Evolutionary conservation across 2,113 vertebrate species (phyloP), one percentile per base, ranked within the genome.

Genomic region (Cnemophilus loriae): DNA sequence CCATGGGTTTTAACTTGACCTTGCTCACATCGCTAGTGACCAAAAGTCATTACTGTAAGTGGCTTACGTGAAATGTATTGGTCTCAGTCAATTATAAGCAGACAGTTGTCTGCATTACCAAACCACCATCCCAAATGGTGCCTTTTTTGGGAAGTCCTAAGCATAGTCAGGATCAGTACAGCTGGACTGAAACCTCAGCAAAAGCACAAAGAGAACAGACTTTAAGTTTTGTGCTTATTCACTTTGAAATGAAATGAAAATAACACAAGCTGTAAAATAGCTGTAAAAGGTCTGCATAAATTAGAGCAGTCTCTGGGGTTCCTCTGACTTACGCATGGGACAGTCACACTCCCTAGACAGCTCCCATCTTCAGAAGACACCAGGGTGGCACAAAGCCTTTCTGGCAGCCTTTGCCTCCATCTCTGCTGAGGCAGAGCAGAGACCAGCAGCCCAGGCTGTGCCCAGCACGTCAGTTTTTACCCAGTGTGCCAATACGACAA

Each of bases 41-140:
- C 88, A 93, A 53, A 95, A 90, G 92, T 95, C 95, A 90, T 96
- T 96, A 79, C 65, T 65, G 26, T 84, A 96, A 96, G 80, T 94
- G 91, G 87, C 89, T 95, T 93, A 96, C 0, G 37, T 90, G 93
- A 93, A 90, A 96, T 96, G 80, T 93, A 93, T 95, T 96, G 88
- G 94, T 89, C 92, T 95, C 94, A 88, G 96, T 93, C 96, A 93
- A 93, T 96, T 97, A 93, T 89, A 50, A 90, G 96, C 76, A 96
- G 96, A 95, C 96, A 92, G 95, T 82, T 89, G 95, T 97, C 93
- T 97, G 90, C 96, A 69, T 78, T 76, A 90, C 83, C 89, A 96
- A 96, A 97, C 93, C 95, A 73, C 92, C 81, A 61, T 90, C 76
- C 89, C 76, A 94, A 93, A 84, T 78, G 53, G 56, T 86, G 89